Evolutionary conservation across 2,888 invertebrate genomes (phyloP).

Genomic region (Piscicola geometra): DNA sequence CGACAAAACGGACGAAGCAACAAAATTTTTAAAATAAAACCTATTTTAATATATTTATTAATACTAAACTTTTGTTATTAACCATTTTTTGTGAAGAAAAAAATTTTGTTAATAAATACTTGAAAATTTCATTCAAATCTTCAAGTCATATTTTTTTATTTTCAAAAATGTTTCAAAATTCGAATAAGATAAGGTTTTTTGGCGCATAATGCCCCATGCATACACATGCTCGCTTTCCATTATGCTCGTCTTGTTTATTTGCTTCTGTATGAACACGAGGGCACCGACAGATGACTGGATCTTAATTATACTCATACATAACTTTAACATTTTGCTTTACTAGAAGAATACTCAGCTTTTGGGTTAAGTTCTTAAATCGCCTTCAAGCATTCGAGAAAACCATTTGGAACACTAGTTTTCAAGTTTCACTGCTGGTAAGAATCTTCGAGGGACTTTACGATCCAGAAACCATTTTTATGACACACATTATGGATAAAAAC

Average conservation of each 20-base stretch:
- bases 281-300: not conserved
- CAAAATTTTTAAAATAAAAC: not conserved
- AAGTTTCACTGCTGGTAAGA: too few relatives aligned
- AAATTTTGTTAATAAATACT: too few relatives aligned
- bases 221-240: not conserved
- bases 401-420: too few relatives aligned
- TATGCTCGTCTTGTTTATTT: not conserved
- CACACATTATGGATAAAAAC: too few relatives aligned
- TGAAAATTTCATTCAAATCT: too few relatives aligned
- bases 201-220: not conserved
- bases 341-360: too few relatives aligned
- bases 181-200: not conserved
- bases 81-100: too few relatives aligned
- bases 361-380: too few relatives aligned
- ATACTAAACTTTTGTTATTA: too few relatives aligned
- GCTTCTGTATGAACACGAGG: not conserved
- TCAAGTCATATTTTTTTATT: not conserved
- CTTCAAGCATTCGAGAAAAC: too few relatives aligned
- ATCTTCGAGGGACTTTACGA: not conserved
- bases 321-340: not conserved
- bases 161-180: not conserved
- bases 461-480: not conserved
- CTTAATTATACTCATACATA: not conserved
- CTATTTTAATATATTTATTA: not conserved
- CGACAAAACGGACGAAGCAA: too few relatives aligned